Conservation (phyloP, 2,113 vertebrate species). For the Scolopax mira region DNA sequence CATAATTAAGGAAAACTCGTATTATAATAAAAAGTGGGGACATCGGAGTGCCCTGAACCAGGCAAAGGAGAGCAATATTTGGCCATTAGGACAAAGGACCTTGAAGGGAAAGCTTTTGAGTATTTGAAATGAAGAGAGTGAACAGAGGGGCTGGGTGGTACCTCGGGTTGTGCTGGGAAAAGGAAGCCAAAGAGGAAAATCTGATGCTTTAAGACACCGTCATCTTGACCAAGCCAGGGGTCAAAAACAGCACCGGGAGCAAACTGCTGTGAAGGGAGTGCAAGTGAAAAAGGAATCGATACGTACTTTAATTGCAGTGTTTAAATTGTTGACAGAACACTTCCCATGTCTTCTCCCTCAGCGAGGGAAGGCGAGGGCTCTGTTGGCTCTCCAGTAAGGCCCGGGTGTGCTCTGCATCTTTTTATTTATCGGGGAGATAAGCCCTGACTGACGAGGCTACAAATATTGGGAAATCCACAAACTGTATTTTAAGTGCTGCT, state of each 20-base stretch:
- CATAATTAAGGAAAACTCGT: not conserved
- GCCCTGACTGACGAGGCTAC: constrained; percentile 39
- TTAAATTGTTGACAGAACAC: constrained; percentile 23
- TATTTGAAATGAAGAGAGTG: not conserved
- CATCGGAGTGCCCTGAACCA: too few relatives aligned
- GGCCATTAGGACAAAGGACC: not conserved
- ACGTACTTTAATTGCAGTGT: not conserved
- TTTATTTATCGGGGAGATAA: constrained; percentile 59
- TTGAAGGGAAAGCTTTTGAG: not conserved
- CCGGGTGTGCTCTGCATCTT: constrained; percentile 22
- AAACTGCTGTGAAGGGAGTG: not conserved
- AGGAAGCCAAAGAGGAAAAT: not conserved
- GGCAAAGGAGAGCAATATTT: not conserved
- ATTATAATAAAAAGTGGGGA: not conserved
- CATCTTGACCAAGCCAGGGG: not conserved
- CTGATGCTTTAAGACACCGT: not conserved
- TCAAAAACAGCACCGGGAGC: not conserved
- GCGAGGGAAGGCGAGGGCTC: not conserved
- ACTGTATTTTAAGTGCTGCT: not conserved
- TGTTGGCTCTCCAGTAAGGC: constrained; percentile 41
- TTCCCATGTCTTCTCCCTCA: constrained; percentile 4
- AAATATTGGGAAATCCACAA: constrained; percentile 60
- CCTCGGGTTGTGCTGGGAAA: not conserved
- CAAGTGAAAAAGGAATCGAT: not conserved
- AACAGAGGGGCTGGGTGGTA: too few relatives aligned